Conservation (phyloP, 2,888 invertebrate species). For the Drosophila pseudotakahashii region DNA sequence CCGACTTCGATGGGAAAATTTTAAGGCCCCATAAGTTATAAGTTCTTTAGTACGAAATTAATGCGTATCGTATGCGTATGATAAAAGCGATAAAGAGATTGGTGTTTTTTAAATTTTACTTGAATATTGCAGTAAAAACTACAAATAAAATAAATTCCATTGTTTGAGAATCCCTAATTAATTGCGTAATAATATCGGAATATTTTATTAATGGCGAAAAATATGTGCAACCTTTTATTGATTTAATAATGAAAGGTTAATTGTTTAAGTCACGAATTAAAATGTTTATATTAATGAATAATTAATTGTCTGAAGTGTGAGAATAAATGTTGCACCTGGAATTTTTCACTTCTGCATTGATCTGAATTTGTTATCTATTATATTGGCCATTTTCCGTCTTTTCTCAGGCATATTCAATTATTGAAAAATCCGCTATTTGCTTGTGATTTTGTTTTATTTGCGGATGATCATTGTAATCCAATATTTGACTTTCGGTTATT, state of each 20-base stretch:
- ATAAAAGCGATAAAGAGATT: not conserved
- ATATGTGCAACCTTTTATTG: not conserved
- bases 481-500: constrained; percentile 16
- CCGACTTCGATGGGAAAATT: constrained; percentile 1
- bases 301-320: not conserved
- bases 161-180: no score
- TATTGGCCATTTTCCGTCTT: not conserved
- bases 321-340: not conserved
- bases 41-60: constrained; percentile 12
- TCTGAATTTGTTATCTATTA: not conserved
- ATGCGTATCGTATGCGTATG: constrained; percentile 31
- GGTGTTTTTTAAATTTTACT: not conserved
- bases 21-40: constrained; percentile 19
- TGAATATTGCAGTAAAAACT: not conserved
- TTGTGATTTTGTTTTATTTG: not conserved
- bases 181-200: not conserved
- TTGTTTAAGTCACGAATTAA: not conserved
- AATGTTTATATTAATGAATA: constrained; percentile 1
- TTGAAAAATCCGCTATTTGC: no score
- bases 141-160: no score
- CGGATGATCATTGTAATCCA: constrained; percentile 12
- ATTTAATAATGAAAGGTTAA: not conserved
- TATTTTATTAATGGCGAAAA: not conserved
- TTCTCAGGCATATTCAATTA: not conserved
- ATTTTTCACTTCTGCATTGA: not conserved